Evolutionary conservation across 2,113 vertebrate genomes (phyloP).

Genomic region (Ancistrus triradiatus): DNA sequence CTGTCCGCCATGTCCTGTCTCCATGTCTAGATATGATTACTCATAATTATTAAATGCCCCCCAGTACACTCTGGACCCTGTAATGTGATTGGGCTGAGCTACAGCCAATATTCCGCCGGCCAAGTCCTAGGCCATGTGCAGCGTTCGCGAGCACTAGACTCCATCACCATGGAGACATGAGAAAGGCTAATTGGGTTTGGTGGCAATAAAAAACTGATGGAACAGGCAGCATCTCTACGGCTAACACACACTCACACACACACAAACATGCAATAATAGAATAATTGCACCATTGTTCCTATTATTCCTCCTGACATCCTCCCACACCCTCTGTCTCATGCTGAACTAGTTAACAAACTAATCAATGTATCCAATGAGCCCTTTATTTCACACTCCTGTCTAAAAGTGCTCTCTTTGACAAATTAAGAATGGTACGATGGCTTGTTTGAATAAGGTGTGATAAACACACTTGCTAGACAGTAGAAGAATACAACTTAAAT

Average conservation of each 20-base stretch:
- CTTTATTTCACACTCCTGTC: too few species aligned
- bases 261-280: constrained; percentile 24
- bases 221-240: constrained; percentile 27
- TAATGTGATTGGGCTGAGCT: constrained; percentile 68
- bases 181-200: constrained; percentile 66
- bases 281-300: constrained; percentile 28
- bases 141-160: constrained; percentile 58
- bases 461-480: too few species aligned
- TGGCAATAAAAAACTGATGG: constrained; percentile 53
- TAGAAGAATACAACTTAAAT: too few species aligned
- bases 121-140: constrained; percentile 57
- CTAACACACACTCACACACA: constrained; percentile 23
- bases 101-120: constrained; percentile 56
- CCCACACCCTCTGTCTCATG: constrained; percentile 3
- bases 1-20: constrained; percentile 17
- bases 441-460: too few species aligned
- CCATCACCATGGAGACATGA: constrained; percentile 66
- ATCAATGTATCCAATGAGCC: too few species aligned
- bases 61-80: constrained; percentile 48
- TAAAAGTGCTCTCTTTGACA: too few species aligned
- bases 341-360: neutral
- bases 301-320: too few species aligned
- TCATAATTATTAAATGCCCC: constrained; percentile 59
- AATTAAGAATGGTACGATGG: too few species aligned
- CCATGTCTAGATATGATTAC: constrained; percentile 45